Percentiles rank a stretch among this genome's conserved stretches.
Conservation (phyloP, 2,797 vertebrate species). For the Cossypha heuglini region DNA sequence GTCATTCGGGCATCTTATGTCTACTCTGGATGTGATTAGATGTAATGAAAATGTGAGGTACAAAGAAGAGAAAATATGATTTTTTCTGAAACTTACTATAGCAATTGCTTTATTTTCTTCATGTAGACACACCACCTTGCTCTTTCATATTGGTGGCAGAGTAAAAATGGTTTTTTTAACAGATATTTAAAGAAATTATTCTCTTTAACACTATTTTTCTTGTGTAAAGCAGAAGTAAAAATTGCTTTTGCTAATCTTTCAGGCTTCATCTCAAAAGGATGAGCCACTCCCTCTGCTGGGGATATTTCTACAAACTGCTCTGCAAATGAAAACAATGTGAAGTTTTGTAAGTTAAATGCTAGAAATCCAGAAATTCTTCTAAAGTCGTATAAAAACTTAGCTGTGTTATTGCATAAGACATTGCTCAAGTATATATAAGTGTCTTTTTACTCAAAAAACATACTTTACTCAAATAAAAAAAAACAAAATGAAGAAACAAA, state of each 20-base stretch:
- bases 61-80: neutral
- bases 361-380: neutral
- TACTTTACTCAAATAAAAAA: neutral
- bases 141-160: neutral
- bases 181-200: neutral
- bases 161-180: neutral
- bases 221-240: neutral
- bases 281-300: conserved; percentile 55
- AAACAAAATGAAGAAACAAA: neutral
- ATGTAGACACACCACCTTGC: neutral
- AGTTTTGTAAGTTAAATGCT: neutral
- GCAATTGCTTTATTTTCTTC: neutral
- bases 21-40: neutral
- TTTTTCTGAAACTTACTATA: neutral
- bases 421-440: neutral
- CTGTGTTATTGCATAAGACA: neutral
- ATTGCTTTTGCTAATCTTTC: neutral
- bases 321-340: neutral
- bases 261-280: neutral
- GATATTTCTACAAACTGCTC: conserved; percentile 7
- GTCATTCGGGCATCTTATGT: neutral
- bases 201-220: neutral
- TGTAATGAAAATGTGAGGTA: neutral
- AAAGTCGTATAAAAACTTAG: neutral
- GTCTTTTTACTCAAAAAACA: neutral